A percentile compares a stretch with the other conserved stretches of the same genome.
phyloP scores from a whole-genome alignment of 2,113 vertebrate species.

The Sardina pilchardus region DNA sequence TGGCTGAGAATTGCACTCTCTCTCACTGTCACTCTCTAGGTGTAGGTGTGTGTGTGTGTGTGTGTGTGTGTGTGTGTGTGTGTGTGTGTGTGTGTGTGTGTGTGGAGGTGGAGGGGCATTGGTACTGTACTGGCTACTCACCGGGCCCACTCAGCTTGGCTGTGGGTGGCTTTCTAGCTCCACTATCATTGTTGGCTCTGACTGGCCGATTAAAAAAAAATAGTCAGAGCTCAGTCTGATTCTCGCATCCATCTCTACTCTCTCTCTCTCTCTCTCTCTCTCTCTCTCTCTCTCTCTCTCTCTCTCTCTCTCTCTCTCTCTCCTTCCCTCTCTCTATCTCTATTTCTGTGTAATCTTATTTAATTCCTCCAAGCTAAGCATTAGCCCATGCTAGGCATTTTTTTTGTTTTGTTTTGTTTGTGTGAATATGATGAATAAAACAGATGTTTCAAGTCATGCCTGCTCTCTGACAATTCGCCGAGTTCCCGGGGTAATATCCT shows the following conservation, averaged over 20 bases:
- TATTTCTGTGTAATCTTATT: background rate
- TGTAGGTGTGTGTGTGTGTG: background rate
- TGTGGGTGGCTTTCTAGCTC: background rate
- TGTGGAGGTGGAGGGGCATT: background rate
- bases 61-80: background rate
- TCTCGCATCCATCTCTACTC: background rate
- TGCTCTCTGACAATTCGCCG: conserved; percentile 3
- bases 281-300: background rate
- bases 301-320: background rate
- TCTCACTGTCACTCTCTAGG: too few species aligned
- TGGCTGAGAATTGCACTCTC: background rate
- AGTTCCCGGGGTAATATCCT: conserved; percentile 16
- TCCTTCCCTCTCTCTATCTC: background rate
- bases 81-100: background rate
- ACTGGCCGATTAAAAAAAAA: background rate
- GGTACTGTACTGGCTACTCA: background rate
- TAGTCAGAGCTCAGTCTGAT: background rate
- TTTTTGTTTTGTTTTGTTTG: background rate
- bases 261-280: background rate
- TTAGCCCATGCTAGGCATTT: background rate
- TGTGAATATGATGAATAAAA: background rate
- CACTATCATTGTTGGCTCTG: background rate
- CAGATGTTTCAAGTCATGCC: conserved; percentile 26
- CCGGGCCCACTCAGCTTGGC: background rate
- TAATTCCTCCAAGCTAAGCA: conserved; percentile 18